Percentiles rank a stretch among this genome's conserved stretches.
Evolutionary conservation across 2,113 vertebrate species (phyloP).

Genomic region (Dendropsophus ebraccatus): DNA sequence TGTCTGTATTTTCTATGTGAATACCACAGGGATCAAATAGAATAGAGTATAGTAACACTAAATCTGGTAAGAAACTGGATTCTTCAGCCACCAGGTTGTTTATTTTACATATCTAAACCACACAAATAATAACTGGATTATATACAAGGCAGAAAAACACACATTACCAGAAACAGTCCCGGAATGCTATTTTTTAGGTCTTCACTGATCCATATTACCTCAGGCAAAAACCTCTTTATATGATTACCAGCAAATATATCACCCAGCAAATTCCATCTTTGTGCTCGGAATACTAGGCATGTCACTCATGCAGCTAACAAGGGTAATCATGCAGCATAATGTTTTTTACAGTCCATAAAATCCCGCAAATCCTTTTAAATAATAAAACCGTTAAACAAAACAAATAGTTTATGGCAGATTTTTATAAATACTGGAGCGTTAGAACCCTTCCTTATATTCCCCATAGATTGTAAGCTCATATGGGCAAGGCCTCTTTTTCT

Average conservation of each 20-base stretch:
- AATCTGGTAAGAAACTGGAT: no score
- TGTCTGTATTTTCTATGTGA: no score
- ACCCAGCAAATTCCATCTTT: background rate
- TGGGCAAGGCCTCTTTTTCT: background rate
- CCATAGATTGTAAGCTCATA: background rate
- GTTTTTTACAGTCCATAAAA: constrained; percentile 5
- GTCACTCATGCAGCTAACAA: constrained; percentile 3
- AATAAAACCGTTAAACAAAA: background rate
- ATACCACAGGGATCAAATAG: no score
- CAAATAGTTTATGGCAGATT: background rate
- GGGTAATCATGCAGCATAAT: constrained; percentile 2
- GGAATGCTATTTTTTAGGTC: background rate
- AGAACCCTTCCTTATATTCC: background rate
- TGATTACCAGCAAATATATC: constrained; percentile 6
- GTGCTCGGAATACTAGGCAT: background rate
- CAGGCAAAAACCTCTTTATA: background rate
- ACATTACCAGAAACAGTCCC: background rate
- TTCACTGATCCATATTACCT: background rate
- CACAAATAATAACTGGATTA: background rate
- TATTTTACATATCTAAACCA: background rate
- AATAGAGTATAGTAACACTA: no score
- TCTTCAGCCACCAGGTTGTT: no score
- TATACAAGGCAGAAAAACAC: background rate
- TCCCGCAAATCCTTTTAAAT: constrained; percentile 4
- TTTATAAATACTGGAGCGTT: background rate